Evolutionary conservation across 2,888 invertebrate species (phyloP).

Genomic region (Arge pagana): DNA sequence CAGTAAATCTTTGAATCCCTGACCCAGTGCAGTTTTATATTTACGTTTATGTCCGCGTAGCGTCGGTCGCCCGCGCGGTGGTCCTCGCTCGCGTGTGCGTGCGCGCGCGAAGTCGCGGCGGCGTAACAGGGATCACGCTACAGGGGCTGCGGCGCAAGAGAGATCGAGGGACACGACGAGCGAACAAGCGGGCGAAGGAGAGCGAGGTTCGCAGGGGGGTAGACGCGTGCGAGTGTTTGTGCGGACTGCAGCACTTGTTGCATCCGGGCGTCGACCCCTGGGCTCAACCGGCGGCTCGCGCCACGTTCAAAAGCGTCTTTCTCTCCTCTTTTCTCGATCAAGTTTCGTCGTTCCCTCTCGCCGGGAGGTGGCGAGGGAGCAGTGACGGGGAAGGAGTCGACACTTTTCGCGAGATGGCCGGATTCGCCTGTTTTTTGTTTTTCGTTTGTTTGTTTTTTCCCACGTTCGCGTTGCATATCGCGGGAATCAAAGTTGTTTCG

Average conservation of each 20-base stretch:
- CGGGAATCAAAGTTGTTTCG: too few species aligned
- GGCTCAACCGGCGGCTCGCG: constrained; percentile 46
- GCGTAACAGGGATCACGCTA: constrained; percentile 11
- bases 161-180: too few species aligned
- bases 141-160: background rate
- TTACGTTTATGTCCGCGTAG: constrained; percentile 34
- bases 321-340: background rate
- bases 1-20: constrained; percentile 56
- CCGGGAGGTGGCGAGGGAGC: background rate
- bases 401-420: too few species aligned
- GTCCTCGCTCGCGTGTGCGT: constrained; percentile 22
- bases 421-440: too few species aligned
- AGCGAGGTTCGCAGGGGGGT: constrained; percentile 24
- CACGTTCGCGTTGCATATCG: too few species aligned
- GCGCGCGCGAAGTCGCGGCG: constrained; percentile 29
- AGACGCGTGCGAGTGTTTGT: constrained; percentile 41
- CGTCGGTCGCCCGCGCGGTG: background rate
- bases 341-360: background rate
- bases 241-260: constrained; percentile 57
- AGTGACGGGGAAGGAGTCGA: too few species aligned
- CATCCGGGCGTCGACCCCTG: constrained; percentile 57
- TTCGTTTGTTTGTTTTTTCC: too few species aligned
- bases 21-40: constrained; percentile 58
- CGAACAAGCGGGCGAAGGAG: background rate
- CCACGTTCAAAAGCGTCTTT: constrained; percentile 5